A percentile compares a stretch with the other conserved stretches of the same genome.
Evolutionary conservation across 2,113 vertebrate genomes (phyloP).

Genomic region (Semicossyphus pulcher): DNA sequence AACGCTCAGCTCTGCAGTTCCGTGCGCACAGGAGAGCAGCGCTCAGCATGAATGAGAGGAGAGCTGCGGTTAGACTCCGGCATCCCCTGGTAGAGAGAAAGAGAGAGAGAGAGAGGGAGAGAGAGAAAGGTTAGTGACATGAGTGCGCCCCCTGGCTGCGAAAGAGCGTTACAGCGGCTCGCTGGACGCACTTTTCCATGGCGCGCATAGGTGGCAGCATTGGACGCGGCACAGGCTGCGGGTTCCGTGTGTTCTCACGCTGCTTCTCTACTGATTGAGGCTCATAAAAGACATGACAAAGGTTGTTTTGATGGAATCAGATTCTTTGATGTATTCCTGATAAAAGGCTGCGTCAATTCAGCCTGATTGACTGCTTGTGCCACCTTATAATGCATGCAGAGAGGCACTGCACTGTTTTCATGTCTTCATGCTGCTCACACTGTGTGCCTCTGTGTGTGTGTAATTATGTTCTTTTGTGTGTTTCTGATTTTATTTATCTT

Average conservation of each 20-base stretch:
- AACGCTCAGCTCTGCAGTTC: conserved; percentile 74
- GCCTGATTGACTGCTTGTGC: conserved; percentile 35
- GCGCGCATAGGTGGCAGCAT: conserved; percentile 81
- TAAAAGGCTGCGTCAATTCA: not conserved
- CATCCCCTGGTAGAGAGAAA: conserved; percentile 77
- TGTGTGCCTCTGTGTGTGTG: not conserved
- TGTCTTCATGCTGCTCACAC: not conserved
- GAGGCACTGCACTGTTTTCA: conserved; percentile 11
- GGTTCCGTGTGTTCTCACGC: not conserved
- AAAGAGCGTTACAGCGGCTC: not conserved
- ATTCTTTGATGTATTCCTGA: conserved; percentile 22
- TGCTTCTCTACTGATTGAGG: not conserved
- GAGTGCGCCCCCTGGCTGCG: conserved; percentile 67
- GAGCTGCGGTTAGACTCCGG: conserved; percentile 82
- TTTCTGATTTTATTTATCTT: not conserved
- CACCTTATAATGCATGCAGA: conserved; percentile 16
- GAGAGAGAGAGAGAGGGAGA: conserved; percentile 66
- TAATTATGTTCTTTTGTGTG: not conserved
- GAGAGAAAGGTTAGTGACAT: conserved; percentile 73
- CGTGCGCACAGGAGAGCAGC: conserved; percentile 75
- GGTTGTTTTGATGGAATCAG: conserved; percentile 16
- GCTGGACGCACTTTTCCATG: conserved; percentile 22
- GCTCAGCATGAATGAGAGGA: conserved; percentile 88
- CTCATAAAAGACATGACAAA: conserved; percentile 15
- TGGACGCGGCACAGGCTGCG: conserved; percentile 35